A percentile compares a stretch with the other conserved stretches of the same genome.
phyloP scores from a whole-genome alignment of 2,797 vertebrate genomes.

The Propithecus deckenii region DNA sequence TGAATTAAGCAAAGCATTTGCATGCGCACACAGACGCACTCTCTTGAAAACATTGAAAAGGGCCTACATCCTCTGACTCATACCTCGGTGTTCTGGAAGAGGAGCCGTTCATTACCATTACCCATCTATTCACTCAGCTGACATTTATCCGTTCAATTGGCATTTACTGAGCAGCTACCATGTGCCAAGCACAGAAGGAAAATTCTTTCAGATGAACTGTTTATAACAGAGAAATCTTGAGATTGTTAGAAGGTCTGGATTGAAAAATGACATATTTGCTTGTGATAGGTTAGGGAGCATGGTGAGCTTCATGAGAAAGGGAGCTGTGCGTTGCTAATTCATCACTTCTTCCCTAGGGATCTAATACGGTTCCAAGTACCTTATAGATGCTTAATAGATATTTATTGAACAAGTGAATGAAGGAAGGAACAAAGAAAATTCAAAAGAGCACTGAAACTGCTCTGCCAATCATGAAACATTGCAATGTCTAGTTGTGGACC shows the following conservation, averaged over 20 bases:
- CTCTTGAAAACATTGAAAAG: neutral
- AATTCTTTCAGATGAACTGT: conserved; percentile 26
- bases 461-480: neutral
- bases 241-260: neutral
- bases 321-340: neutral
- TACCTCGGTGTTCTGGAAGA: neutral
- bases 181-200: conserved; percentile 38
- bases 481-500: neutral
- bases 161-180: conserved; percentile 72
- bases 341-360: neutral
- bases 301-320: neutral
- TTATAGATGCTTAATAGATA: neutral
- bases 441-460: neutral
- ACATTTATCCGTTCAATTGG: conserved; percentile 32
- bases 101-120: neutral
- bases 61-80: neutral
- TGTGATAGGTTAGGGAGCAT: neutral
- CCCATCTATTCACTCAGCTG: neutral
- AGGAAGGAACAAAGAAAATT: neutral
- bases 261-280: neutral
- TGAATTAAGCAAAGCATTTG: conserved; percentile 26
- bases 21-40: neutral
- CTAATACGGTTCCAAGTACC: neutral
- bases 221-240: conserved; percentile 10
- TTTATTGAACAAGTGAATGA: neutral